phyloP scores from a whole-genome alignment of 2,888 invertebrate species.

The Matsumyia berberina region DNA sequence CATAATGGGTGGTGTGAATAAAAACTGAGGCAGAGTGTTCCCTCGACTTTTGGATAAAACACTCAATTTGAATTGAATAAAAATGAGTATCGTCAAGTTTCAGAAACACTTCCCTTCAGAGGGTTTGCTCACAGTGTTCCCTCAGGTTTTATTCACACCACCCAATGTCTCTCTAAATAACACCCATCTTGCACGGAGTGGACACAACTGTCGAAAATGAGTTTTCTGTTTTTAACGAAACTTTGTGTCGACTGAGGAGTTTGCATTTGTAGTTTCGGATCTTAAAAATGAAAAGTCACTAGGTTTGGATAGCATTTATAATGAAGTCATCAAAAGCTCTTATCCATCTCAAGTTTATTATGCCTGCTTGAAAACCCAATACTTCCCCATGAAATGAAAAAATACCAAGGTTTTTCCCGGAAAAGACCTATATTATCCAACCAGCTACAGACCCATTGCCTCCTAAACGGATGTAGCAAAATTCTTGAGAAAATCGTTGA shows the following conservation, averaged over 20 bases:
- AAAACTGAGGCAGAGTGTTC: too few species aligned
- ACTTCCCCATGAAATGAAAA: too few species aligned
- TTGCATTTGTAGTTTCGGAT: not conserved
- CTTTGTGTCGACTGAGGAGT: not conserved
- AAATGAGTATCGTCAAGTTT: too few species aligned
- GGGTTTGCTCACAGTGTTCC: too few species aligned
- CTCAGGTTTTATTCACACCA: too few species aligned
- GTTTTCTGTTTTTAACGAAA: not conserved
- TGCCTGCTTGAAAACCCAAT: not conserved
- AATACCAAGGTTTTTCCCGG: not conserved
- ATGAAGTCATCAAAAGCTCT: not conserved
- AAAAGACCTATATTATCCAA: not conserved
- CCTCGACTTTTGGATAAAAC: too few species aligned
- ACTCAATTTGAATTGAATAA: too few species aligned
- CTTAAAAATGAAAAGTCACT: not conserved
- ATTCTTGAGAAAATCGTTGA: not conserved
- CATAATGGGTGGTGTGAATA: too few species aligned
- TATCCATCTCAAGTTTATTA: not conserved
- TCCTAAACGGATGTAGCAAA: slow-evolving; percentile 6
- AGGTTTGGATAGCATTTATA: not conserved
- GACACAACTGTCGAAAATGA: too few species aligned
- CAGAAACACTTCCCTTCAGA: too few species aligned
- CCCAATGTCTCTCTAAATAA: not conserved
- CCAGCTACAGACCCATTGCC: not conserved
- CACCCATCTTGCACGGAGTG: too few species aligned